Conservation (phyloP, 2,113 vertebrate genomes). For the Oncorhynchus keta region DNA sequence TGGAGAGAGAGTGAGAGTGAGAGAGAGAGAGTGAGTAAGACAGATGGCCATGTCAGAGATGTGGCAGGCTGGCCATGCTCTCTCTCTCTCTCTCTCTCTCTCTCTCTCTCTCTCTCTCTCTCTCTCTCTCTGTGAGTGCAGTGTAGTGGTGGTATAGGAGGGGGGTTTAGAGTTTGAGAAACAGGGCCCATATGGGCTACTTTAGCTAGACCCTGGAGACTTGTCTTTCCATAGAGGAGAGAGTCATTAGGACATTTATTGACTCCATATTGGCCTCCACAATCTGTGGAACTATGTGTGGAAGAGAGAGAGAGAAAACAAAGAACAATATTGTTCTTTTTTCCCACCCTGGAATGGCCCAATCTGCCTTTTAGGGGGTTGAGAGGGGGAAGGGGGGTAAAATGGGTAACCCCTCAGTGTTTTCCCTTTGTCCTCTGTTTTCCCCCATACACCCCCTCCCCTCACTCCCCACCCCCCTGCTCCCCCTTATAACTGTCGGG, state of each 20-base stretch:
- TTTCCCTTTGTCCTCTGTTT: constrained; percentile 40
- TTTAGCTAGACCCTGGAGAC: constrained; percentile 63
- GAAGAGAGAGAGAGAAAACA: constrained; percentile 37
- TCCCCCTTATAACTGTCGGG: constrained; percentile 27
- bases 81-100: too few species aligned
- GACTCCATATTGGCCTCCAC: constrained; percentile 62
- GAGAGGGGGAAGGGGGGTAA: background rate
- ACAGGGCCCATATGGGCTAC: constrained; percentile 31
- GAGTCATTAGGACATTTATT: constrained; percentile 64
- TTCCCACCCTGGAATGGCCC: constrained; percentile 15
- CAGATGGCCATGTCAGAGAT: constrained; percentile 18
- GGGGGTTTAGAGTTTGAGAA: constrained; percentile 16
- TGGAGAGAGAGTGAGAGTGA: background rate
- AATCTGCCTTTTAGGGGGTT: constrained; percentile 13
- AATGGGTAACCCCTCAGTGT: constrained; percentile 9
- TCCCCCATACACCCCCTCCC: background rate
- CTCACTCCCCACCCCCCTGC: too few species aligned
- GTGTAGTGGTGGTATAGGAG: background rate
- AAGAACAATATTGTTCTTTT: constrained; percentile 55
- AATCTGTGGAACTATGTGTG: constrained; percentile 33
- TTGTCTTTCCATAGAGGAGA: constrained; percentile 50
- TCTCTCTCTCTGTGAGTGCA: too few species aligned
- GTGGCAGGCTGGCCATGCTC: background rate
- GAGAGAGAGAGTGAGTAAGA: constrained; percentile 34
- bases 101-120: background rate